phyloP scores from a whole-genome alignment of 2,888 invertebrate genomes.

The Morinoia aosen region DNA sequence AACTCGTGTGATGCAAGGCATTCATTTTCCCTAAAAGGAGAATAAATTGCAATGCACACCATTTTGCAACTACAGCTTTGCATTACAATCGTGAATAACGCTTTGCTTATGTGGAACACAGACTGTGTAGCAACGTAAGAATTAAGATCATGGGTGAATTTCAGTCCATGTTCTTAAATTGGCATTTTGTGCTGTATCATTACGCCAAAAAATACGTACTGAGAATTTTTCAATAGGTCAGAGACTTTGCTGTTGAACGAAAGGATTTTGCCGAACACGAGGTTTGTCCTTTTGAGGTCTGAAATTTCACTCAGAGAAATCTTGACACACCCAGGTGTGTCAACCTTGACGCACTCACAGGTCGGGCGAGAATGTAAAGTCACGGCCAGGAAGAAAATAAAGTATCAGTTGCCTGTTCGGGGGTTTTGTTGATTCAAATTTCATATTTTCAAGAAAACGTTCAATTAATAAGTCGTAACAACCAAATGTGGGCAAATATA shows the following conservation, averaged over 20 bases:
- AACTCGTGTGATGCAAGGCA: background rate
- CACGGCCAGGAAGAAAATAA: too few species aligned
- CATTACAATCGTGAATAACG: background rate
- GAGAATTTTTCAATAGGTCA: background rate
- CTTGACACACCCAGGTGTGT: too few species aligned
- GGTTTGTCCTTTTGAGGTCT: too few species aligned
- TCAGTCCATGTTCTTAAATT: background rate
- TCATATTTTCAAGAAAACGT: too few species aligned
- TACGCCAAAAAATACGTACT: background rate
- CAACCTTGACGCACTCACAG: too few species aligned
- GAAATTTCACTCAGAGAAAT: too few species aligned
- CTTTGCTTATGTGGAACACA: background rate
- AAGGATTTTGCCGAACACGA: background rate
- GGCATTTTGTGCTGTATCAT: background rate
- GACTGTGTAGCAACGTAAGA: background rate
- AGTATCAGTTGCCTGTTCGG: too few species aligned
- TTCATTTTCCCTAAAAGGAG: background rate
- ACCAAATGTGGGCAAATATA: too few species aligned
- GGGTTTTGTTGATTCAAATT: too few species aligned
- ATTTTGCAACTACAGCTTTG: background rate
- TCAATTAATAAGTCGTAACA: too few species aligned
- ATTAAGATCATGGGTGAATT: background rate
- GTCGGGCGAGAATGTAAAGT: too few species aligned
- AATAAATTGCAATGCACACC: background rate
- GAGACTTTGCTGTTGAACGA: background rate